Evolutionary conservation across 1,140 invertebrate genomes (phyloP).

Genomic region (Pogonomyrmex californicus): DNA sequence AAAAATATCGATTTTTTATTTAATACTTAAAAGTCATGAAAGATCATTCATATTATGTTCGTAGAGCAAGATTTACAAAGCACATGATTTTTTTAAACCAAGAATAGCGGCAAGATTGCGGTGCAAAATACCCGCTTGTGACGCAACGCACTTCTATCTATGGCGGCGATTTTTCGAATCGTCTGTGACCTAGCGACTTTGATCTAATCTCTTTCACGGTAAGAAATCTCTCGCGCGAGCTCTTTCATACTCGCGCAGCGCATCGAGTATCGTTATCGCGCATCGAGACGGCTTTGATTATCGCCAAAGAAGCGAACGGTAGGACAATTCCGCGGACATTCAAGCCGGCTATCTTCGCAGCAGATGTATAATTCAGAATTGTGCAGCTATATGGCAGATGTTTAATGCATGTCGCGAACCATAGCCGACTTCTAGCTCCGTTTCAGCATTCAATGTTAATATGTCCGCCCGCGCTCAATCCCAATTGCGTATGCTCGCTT

Average conservation of each 20-base stretch:
- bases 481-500: slow-evolving; percentile 73
- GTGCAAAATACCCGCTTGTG: not conserved
- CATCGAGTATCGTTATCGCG: slow-evolving; percentile 57
- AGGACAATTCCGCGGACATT: slow-evolving; percentile 78
- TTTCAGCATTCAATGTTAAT: slow-evolving; percentile 84
- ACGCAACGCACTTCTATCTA: not conserved
- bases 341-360: slow-evolving; percentile 74
- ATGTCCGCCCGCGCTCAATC: slow-evolving; percentile 70
- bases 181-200: slow-evolving; percentile 42
- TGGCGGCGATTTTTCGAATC: slow-evolving; percentile 5
- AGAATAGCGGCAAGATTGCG: not conserved
- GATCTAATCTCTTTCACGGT: slow-evolving; percentile 58
- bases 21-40: not conserved
- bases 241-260: slow-evolving; percentile 14
- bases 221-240: slow-evolving; percentile 22
- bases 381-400: slow-evolving; percentile 81
- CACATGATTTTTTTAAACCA: slow-evolving; percentile 18
- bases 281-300: slow-evolving; percentile 72
- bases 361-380: slow-evolving; percentile 85
- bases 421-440: slow-evolving; percentile 59
- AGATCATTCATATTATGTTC: not conserved
- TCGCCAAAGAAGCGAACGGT: slow-evolving; percentile 77
- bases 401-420: slow-evolving; percentile 83
- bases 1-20: not conserved
- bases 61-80: not conserved